Percentiles rank a stretch among this genome's conserved stretches.
Evolutionary conservation across 1,140 invertebrate species (phyloP).

Genomic region (Maniola jurtina): DNA sequence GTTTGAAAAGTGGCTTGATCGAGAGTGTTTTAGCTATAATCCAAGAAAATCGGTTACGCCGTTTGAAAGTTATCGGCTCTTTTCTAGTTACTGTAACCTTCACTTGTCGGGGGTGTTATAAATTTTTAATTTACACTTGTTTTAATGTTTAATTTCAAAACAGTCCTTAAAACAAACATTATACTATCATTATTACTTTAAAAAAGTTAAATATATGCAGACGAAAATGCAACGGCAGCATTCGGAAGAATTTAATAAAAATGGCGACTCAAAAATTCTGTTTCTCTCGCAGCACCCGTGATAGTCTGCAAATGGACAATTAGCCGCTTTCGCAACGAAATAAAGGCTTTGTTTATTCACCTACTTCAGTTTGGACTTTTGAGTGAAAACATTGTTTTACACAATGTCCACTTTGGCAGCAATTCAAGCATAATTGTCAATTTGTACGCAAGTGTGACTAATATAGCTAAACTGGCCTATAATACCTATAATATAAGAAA

Average conservation of each 20-base stretch:
- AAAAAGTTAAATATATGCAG: neutral
- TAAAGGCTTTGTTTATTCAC: constrained; percentile 1
- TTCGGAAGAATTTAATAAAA: constrained; percentile 5
- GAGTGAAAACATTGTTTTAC: neutral
- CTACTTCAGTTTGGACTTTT: neutral
- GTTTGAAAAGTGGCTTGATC: too few species aligned
- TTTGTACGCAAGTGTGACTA: neutral
- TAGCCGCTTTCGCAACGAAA: constrained; percentile 3
- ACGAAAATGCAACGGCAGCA: neutral
- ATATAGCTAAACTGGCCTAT: too few species aligned
- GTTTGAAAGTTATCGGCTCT: too few species aligned
- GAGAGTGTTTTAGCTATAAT: too few species aligned
- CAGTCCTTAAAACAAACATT: too few species aligned
- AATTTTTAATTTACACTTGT: too few species aligned
- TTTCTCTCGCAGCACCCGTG: neutral
- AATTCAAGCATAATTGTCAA: neutral
- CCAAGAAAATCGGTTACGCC: too few species aligned
- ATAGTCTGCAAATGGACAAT: constrained; percentile 11
- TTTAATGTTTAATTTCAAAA: too few species aligned
- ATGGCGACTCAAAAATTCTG: constrained; percentile 4
- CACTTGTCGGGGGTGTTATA: too few species aligned
- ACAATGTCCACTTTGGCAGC: neutral
- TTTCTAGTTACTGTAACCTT: too few species aligned
- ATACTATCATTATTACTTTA: too few species aligned
- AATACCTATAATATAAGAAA: too few species aligned